These are phyloP conservation scores for Raillietiella orientalis DNA, from an alignment of 2,888 invertebrate species.

Conservation along the genomic window DNA sequence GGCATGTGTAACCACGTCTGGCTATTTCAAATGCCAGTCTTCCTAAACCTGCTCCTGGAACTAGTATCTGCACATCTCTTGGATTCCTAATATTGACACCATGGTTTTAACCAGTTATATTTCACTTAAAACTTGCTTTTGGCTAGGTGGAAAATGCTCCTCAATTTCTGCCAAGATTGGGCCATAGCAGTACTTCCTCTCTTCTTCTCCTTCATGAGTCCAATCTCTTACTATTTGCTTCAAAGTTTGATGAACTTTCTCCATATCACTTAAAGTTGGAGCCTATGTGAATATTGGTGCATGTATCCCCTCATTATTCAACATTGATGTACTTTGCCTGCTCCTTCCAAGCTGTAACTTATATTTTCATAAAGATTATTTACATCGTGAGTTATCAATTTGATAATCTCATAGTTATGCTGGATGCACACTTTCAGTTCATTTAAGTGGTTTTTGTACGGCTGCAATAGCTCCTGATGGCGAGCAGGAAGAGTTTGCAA, in stretches of 20 bases:
- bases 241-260: constrained; percentile 66
- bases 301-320: neutral
- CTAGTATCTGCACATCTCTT: constrained; percentile 33
- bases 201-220: constrained; percentile 49
- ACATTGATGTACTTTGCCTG: constrained; percentile 4
- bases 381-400: constrained; percentile 40
- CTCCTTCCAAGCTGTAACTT: constrained; percentile 8
- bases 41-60: constrained; percentile 89
- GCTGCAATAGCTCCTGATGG: constrained; percentile 38
- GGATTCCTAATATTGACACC: constrained; percentile 11
- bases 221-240: constrained; percentile 94
- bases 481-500: constrained; percentile 31
- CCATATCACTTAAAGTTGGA: constrained; percentile 18
- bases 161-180: constrained; percentile 61
- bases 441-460: constrained; percentile 38
- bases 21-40: constrained; percentile 81
- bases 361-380: constrained; percentile 50
- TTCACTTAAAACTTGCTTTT: neutral
- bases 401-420: constrained; percentile 27
- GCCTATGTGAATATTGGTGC: neutral
- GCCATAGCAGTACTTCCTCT: constrained; percentile 53
- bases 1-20: constrained; percentile 52
- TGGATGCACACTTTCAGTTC: constrained; percentile 37
- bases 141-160: constrained; percentile 23
- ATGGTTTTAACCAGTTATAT: constrained; percentile 1